Base-by-base conservation (phyloP, 2,888 invertebrate genomes). In the Spilosoma lubricipeda region DNA sequence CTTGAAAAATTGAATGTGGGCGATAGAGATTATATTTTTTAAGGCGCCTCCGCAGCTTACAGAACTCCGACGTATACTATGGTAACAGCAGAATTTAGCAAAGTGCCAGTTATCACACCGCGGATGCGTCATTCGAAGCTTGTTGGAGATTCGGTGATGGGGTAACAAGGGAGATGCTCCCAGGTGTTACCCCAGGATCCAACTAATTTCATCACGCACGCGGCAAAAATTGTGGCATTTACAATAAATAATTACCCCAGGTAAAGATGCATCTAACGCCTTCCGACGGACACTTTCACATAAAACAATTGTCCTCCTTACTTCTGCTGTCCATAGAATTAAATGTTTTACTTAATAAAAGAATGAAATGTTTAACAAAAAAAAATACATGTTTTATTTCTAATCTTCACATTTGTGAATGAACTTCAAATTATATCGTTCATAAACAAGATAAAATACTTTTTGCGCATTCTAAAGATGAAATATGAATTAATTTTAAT, bases 301-400 rank as follows among this genome's bases (percentile, higher is more conserved):
- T 18, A 39, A 65, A 39, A n/a, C 39, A 36, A n/a, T n/a, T 39
- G 11, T 23, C 11, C n/a, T 23, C 9, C n/a, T 56, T 13, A 11
- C n/a, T n/a, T 56, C n/a, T n/a, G 20, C 8, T n/a, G 23, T 23
- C 3, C 52, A 56, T 23, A n/a, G 52, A n/a, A 9, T n/a, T 56
- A 56, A n/a, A 23, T 52, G n/a, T 56, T 56, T 56, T 56, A n/a
- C 2, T 56, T 39, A 39, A 39, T 39, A 39, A 39, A 20, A 52
- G 8, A 23, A 8, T 52, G 68, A 64, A 56, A 80, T 76, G 81
- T 78, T 77, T 52, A 80, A 71, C 72, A 67, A 70, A 33, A 45
- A 56, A 7, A 20, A 7, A 52, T 23, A 20, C 7, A 23, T 20
- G 52, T 56, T 56, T 56, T 27, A 56, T 27, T 27, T 56, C n/a